Evolutionary conservation across 2,113 vertebrate species (phyloP).

Genomic region (Pluvianellus socialis): DNA sequence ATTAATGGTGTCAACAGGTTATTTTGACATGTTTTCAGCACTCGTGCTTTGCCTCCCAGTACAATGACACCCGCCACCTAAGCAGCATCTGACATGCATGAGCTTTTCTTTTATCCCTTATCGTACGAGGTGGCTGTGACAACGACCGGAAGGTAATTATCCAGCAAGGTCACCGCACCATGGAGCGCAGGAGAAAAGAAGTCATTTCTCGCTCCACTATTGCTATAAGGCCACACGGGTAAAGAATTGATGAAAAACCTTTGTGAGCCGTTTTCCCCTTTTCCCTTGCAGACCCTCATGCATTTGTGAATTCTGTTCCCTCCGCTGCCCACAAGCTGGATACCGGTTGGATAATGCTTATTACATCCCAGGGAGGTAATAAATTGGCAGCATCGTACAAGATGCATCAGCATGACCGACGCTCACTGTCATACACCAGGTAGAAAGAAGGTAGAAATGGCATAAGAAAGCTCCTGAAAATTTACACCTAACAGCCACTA

Average conservation of each 20-base stretch:
- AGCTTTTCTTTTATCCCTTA: neutral
- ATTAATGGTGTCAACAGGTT: neutral
- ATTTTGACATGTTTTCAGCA: neutral
- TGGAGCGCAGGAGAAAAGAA: neutral
- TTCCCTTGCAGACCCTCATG: neutral
- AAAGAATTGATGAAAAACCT: conserved; percentile 18
- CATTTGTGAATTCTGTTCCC: neutral
- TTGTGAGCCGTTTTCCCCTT: neutral
- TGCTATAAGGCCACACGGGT: neutral
- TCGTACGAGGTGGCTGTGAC: neutral
- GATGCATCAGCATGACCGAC: neutral
- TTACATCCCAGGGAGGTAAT: neutral
- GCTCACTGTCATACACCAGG: neutral
- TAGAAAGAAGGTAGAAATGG: neutral
- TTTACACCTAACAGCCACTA: neutral
- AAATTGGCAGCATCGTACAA: neutral
- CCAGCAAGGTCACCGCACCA: conserved; percentile 18
- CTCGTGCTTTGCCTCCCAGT: neutral
- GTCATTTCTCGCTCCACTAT: neutral
- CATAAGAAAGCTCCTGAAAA: neutral
- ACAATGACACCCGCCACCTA: neutral
- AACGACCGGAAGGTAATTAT: conserved; percentile 20
- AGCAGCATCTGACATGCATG: neutral
- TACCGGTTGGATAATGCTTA: neutral
- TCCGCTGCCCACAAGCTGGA: neutral